A percentile compares a stretch with the other conserved stretches of the same genome.
Evolutionary conservation across 2,113 vertebrate species (phyloP).

Genomic region (Archilochus colubris): DNA sequence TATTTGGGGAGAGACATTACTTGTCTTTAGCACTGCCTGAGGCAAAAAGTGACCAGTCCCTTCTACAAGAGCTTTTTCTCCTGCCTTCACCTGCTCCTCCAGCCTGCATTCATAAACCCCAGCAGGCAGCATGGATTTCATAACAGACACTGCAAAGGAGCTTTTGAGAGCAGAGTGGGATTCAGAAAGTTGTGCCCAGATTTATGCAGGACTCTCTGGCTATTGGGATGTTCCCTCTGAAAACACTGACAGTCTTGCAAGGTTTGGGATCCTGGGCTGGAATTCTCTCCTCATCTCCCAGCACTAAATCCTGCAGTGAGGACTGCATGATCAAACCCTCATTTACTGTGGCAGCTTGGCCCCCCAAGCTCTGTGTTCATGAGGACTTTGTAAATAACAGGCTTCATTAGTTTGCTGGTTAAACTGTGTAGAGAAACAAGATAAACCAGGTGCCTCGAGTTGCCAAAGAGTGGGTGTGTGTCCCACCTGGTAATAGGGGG

Average conservation of each 20-base stretch:
- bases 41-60: neutral
- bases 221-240: neutral
- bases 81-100: constrained; percentile 13
- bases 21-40: neutral
- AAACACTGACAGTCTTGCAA: neutral
- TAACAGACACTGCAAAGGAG: neutral
- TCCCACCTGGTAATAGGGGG: no score
- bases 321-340: neutral
- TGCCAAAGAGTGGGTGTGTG: no score
- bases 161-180: neutral
- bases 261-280: neutral
- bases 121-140: neutral
- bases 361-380: neutral
- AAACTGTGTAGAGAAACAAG: neutral
- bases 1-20: neutral
- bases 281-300: neutral
- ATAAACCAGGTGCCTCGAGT: no score
- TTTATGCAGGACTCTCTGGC: neutral
- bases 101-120: neutral
- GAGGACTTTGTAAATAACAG: constrained; percentile 41
- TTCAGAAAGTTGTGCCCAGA: neutral
- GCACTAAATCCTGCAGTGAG: neutral
- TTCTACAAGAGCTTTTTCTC: neutral
- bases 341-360: neutral
- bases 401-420: constrained; percentile 24